Base-by-base conservation (phyloP, 2,888 invertebrate species). In the Blastobasis lacticolella region DNA sequence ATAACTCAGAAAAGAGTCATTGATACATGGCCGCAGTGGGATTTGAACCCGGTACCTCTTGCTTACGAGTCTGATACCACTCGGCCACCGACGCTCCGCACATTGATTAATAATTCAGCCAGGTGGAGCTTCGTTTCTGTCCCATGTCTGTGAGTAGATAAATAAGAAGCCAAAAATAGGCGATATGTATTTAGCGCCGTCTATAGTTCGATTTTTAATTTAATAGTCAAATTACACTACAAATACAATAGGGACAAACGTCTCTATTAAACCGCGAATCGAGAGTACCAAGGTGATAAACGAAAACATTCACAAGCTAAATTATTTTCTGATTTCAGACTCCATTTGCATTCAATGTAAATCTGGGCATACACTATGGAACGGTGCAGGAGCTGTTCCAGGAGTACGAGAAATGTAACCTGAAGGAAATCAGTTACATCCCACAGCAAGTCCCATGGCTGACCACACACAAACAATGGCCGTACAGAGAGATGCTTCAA, bases 381-480 rank as follows among this genome's bases (percentile, higher is more conserved):
- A 62, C 92, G 1, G 86, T 93, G 4, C 88, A 90, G 50, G 89
- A 90, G 61, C 90, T 90, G 10, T 94, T 91, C 69, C 79, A 81
- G 37, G 93, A 93, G 64, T 89, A 89, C 55, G 93, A 94, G 68
- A 94, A 93, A 66, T 94, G 94, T 68, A 91, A 90, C 0, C 75
- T 94, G 7, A 89, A 89, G 51, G 92, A 92, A 67, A 92, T 94
- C 46, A 76, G 77, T 44, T 90, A 75, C 59, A 66, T 91, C 7
- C 85, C 89, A 60, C 83, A 86, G 0, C 76, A 80, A 0, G 86
- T 85, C 63, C 89, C 91, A 0, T 91, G 88, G 86, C 65, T 89
- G 38, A 86, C 89, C 0, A 83, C 90, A 46, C 84, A 85, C 44
- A 91, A 89, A 62, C 79, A 87, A 51, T 89, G 91, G 0, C 89